phyloP scores from a whole-genome alignment of 2,113 vertebrate genomes.

The Sinocyclocheilus grahami region DNA sequence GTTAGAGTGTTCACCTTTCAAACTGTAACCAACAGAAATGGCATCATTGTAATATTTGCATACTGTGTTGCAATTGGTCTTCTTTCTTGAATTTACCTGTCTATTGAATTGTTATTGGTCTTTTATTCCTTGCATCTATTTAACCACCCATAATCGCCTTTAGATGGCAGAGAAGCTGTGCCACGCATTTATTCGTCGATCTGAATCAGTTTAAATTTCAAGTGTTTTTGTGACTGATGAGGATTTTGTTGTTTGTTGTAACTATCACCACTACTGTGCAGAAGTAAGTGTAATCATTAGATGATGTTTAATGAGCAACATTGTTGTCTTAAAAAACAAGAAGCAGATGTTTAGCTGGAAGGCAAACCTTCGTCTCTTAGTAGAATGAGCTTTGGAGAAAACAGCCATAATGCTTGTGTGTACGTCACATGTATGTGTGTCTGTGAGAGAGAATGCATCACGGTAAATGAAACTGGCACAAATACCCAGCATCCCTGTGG shows the following conservation, averaged over 20 bases:
- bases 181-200: neutral
- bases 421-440: neutral
- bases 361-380: neutral
- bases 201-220: neutral
- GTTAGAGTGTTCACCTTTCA: neutral
- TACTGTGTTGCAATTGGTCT: neutral
- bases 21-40: neutral
- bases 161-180: neutral
- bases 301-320: neutral
- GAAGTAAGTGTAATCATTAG: neutral
- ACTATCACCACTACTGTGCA: neutral
- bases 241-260: neutral
- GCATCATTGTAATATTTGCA: neutral
- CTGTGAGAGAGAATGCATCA: neutral
- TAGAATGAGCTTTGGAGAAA: neutral
- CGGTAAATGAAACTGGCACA: neutral
- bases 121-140: neutral
- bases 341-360: conserved; percentile 9
- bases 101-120: neutral
- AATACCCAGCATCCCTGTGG: conserved; percentile 14
- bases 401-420: neutral
- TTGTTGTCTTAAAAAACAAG: neutral
- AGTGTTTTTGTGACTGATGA: neutral
- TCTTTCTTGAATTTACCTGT: neutral
- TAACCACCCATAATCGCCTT: neutral